Base-by-base conservation (phyloP, 2,113 vertebrate species). In the Emydocephalus ijimae region DNA sequence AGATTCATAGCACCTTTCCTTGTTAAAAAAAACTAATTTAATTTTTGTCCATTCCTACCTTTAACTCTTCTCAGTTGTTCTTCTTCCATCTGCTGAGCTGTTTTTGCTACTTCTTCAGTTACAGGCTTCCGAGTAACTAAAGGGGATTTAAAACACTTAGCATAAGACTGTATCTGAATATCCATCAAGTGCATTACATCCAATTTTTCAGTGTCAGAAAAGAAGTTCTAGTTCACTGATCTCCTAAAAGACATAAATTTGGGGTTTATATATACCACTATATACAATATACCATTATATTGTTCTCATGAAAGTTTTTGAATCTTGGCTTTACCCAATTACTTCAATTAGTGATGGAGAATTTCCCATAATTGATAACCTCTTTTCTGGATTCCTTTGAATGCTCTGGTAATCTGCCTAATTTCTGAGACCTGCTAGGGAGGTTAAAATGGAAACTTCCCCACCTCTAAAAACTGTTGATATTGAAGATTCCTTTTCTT, bases 121-220 rank as follows among this genome's bases (percentile, higher is more conserved):
- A 98, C 96, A 94, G 98, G 98, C 96, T 98, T 98, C 98, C 98
- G 98, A 56, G 96, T 93, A 95, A 98, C 98, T 97, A 97, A 95
- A 94, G 97, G 92, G 90, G 97, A 98, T 98, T 98, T 95, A 95
- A 97, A 45, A 97, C 34, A 95, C 94, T 94, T 95, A 94, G 95
- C 93, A 93, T 90, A 24, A 90, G 26, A n/a, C 6, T 52, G 55
- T 20, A 61, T 61, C 59, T 11, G 2, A 26, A 34, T 89, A 50
- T 9, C 43, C 85, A 48, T 26, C 10, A 87, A 29, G 26, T 52
- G 4, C 24, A n/a, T 52, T 39, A 55, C 24, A 21, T 11, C n/a
- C 0, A 4, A 81, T 34, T 88, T 56, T 55, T 21, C 0, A 1
- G 6, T n/a, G 18, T 4, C 21, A 39, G 21, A 74, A 81, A 90